Conservation (phyloP, 2,113 vertebrate species). For the Natator depressus region DNA sequence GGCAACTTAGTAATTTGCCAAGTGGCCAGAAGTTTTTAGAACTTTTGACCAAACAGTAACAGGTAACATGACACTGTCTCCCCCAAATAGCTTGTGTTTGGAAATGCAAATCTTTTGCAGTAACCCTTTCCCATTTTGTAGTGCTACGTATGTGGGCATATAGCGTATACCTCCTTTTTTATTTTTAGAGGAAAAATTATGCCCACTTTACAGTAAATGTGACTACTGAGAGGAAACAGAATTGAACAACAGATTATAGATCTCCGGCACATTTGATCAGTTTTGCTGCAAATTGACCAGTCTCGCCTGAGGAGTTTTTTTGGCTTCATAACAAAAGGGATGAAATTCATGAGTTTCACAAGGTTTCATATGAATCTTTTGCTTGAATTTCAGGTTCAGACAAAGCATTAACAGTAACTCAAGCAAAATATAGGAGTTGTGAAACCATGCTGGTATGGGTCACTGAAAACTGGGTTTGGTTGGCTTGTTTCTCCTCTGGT, state of each 20-base stretch:
- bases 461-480: not conserved
- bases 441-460: not conserved
- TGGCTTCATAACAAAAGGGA: conserved; percentile 4
- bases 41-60: not conserved
- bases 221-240: conserved; percentile 33
- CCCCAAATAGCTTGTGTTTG: not conserved
- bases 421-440: not conserved
- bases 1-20: not conserved
- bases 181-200: not conserved
- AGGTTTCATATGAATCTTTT: conserved; percentile 40
- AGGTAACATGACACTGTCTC: not conserved
- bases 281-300: conserved; percentile 20
- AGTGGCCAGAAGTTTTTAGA: not conserved
- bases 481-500: not conserved
- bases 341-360: conserved; percentile 33
- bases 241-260: conserved; percentile 41
- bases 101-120: not conserved
- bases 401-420: conserved; percentile 25
- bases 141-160: not conserved
- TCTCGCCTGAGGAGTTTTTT: conserved; percentile 35
- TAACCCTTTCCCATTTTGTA: not conserved
- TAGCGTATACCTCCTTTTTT: not conserved
- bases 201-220: not conserved
- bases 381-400: conserved; percentile 35
- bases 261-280: conserved; percentile 19